These are phyloP conservation scores for Rhagologus leucostigma DNA, from an alignment of 2,113 vertebrate genomes.

Conservation along the genomic window DNA sequence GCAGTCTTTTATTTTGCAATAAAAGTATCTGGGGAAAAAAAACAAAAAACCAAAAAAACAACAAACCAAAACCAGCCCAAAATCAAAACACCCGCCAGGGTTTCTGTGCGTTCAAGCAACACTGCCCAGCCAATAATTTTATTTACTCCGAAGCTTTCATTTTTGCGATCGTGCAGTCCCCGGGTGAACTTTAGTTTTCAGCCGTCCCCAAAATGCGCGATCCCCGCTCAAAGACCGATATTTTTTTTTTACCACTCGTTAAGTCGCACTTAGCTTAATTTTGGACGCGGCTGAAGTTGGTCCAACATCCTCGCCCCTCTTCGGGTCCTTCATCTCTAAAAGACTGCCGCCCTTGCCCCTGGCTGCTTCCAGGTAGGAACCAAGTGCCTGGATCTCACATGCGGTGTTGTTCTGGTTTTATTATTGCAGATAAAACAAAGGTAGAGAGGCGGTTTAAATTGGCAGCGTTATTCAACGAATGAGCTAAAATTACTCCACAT, in stretches of 20 bases:
- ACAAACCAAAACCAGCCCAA: background rate
- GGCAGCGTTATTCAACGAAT: conserved; percentile 46
- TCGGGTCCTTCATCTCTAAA: conserved; percentile 20
- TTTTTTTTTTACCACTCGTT: background rate
- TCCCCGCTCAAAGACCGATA: background rate
- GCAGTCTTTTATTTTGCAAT: background rate
- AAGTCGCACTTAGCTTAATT: background rate
- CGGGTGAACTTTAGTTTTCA: conserved; percentile 43
- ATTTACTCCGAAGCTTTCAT: conserved; percentile 36
- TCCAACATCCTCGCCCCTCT: background rate
- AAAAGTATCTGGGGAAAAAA: background rate
- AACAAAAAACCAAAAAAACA: background rate
- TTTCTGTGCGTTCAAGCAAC: background rate
- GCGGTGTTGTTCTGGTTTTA: conserved; percentile 4
- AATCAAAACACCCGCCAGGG: background rate
- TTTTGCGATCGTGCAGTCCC: background rate
- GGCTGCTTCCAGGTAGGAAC: conserved; percentile 39
- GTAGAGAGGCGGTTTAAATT: conserved; percentile 6
- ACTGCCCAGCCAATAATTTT: background rate
- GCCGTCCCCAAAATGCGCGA: background rate
- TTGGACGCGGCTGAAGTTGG: conserved; percentile 39
- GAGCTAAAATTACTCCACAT: conserved; percentile 14
- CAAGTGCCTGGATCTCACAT: background rate
- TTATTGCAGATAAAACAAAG: conserved; percentile 21
- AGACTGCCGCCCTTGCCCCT: conserved; percentile 11